Evolutionary conservation across 2,888 invertebrate genomes (phyloP), one percentile per base, ranked within the genome.

Genomic region (Drosophila kuntzei): DNA sequence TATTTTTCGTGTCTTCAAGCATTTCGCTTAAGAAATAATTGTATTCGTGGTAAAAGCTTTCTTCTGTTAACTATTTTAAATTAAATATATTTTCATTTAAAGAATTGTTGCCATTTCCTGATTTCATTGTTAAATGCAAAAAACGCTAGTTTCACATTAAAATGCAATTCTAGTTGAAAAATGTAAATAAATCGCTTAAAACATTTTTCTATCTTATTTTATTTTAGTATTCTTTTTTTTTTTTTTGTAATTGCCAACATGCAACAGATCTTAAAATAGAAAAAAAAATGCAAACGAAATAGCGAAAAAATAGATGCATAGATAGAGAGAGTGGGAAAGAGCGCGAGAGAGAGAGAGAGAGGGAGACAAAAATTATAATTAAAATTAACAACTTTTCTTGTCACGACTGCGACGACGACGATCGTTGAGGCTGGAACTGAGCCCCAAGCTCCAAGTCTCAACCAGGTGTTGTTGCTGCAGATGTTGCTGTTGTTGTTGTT

Each of bases 351-450:
- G 51, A 14, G 47, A 67, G 57, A 54, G 43, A 37, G 51, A 22
- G 55, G 5, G 12, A 25, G 11, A n/a, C n/a, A 25, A 50, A 36
- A 55, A 68, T 60, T 50, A 89, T 87, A 89, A 85, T 87, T 85
- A 85, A 87, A 89, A 84, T 89, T 81, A 85, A 84, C 89, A 87
- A 89, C 89, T 87, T 86, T 86, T 86, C 87, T 85, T 86, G 89
- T 86, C 89, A 86, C 89, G 89, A 84, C 84, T 71, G 62, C 32
- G 36, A 16, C 50, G 37, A 54, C 37, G 2, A 18, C 46, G 70
- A 71, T 55, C 59, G 51, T 55, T 51, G 68, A 36, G 60, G 54
- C 72, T 64, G 66, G 29, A 57, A 32, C 67, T 61, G 47, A 67
- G 69, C 69, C 63, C 41, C 41, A 41, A 55, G 55, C 61, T 22